Evolutionary conservation across 2,888 invertebrate species (phyloP).

Genomic region (Chironomus tentans): DNA sequence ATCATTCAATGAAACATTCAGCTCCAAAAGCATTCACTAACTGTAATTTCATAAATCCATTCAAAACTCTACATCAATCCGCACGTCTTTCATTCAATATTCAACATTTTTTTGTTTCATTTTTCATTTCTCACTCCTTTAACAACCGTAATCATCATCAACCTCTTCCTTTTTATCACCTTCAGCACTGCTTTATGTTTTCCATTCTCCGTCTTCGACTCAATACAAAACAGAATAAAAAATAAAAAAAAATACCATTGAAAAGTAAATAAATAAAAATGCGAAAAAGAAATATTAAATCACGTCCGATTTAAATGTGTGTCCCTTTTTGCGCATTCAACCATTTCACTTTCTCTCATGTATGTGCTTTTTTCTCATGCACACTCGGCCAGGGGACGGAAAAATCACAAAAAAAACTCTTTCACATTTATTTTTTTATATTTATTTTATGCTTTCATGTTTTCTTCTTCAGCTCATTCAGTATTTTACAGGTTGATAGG

Average conservation of each 20-base stretch:
- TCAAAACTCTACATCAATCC: no score
- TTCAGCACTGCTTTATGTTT: no score
- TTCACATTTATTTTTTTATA: background rate
- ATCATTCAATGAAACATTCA: no score
- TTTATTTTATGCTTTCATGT: background rate
- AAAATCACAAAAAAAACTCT: constrained; percentile 3
- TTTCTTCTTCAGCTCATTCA: background rate
- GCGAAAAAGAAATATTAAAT: background rate
- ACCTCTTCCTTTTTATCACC: no score
- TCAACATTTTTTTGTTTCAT: no score
- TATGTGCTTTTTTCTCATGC: no score
- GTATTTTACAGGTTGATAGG: constrained; percentile 13
- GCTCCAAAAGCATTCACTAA: no score
- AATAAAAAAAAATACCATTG: background rate
- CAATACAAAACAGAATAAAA: background rate
- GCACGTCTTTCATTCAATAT: no score
- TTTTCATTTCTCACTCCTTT: no score
- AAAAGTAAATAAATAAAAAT: constrained; percentile 17
- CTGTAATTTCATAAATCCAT: no score
- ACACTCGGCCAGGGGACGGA: background rate
- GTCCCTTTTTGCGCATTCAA: background rate
- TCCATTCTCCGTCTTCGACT: no score
- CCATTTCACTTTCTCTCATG: background rate
- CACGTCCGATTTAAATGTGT: background rate
- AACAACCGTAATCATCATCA: no score